Evolutionary conservation across 1,140 invertebrate species (phyloP).

Genomic region (Drosophila subpulchrella): DNA sequence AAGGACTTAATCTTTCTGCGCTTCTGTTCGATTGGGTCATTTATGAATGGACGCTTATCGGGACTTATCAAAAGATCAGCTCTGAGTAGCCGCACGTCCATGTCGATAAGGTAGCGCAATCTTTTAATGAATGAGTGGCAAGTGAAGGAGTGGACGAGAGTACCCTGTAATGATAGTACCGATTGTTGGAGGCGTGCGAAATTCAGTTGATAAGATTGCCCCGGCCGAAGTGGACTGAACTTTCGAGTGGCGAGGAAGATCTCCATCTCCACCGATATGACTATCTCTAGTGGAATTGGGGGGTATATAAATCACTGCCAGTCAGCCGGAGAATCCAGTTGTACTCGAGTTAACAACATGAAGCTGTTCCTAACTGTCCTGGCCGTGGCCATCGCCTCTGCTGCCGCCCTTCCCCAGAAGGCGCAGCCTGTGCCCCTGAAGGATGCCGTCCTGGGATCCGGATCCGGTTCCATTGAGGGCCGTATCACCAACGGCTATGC

Average conservation of each 20-base stretch:
- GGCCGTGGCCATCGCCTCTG: conserved; percentile 29
- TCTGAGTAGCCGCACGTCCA: conserved; percentile 9
- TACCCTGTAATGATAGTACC: neutral
- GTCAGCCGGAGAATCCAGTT: neutral
- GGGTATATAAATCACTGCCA: conserved; percentile 38
- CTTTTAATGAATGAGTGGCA: conserved; percentile 41
- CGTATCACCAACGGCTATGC: conserved; percentile 26
- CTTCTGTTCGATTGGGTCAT: conserved; percentile 9
- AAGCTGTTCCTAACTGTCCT: conserved; percentile 38
- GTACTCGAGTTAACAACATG: conserved; percentile 26
- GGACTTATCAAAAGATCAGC: conserved; percentile 20
- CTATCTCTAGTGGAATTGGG: neutral
- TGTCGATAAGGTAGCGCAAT: conserved; percentile 4
- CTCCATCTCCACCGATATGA: conserved; percentile 22
- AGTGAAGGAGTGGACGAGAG: neutral
- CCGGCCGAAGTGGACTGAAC: conserved; percentile 19
- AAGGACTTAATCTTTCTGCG: neutral
- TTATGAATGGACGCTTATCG: conserved; percentile 27
- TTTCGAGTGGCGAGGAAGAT: conserved; percentile 16
- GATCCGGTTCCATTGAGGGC: conserved; percentile 14
- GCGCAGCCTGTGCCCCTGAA: conserved; percentile 31
- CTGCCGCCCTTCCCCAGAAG: conserved; percentile 22
- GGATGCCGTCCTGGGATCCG: conserved; percentile 19
- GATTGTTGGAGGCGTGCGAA: conserved; percentile 12
- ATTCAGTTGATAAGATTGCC: conserved; percentile 22